Base-by-base conservation (phyloP, 2,797 vertebrate genomes). In the Spinus olivaceus region DNA sequence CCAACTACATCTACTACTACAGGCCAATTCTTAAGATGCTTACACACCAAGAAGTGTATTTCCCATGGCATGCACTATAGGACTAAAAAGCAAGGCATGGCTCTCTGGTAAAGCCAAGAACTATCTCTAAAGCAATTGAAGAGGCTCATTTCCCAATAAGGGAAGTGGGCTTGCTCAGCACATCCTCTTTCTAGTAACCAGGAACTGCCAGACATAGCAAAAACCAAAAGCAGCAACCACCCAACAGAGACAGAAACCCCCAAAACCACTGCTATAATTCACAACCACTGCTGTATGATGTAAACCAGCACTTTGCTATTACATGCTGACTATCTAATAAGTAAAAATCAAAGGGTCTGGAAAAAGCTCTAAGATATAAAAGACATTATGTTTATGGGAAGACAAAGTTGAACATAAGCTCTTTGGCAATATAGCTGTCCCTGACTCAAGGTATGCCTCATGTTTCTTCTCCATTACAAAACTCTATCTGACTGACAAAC, bases 51-150 rank as follows among this genome's bases (percentile, higher is more conserved):
- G 18, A 88, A 87, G 46, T 2, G 4, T 51, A 56, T 86, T 86
- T 86, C 61, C 32, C 73, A 67, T 23, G 51, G 81, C 42, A 67
- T 2, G 5, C 15, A 53, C 47, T 91, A 90, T 92, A 67, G 88
- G 91, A 96, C 88, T 79, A 61, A 94, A 89, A 94, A 81, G 77
- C 78, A 96, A 95, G 84, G 22, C 17, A 82, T 1, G 39, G 69
- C 32, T 59, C 37, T 90, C 74, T 74, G 41, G 81, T 67, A 88
- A 95, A 95, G 72, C 41, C 54, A 70, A 88, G 71, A 89, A 60
- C 72, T 90, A 71, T 7, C 86, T 90, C 65, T 6, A 69, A 46
- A 81, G 64, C 81, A 83, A 42, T 6, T 37, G 47, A 86, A 44
- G 63, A 78, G 39, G 32, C 56, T 82, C 8, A 28, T 61, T 78